Conservation (phyloP, 2,888 invertebrate species). For the Agrilus cyanescens region DNA sequence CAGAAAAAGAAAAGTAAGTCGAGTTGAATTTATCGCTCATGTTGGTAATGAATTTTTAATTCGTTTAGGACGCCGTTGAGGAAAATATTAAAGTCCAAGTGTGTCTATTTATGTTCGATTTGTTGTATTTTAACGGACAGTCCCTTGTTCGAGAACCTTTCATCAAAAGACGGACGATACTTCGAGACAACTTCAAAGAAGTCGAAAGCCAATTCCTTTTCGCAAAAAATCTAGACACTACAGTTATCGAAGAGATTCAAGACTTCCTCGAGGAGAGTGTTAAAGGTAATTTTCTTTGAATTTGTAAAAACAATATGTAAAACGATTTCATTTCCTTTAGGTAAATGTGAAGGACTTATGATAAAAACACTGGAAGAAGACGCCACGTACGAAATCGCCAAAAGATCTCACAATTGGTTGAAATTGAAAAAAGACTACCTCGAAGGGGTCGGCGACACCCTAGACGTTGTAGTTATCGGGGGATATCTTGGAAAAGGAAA, state of each 20-base stretch:
- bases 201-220: slow-evolving; percentile 76
- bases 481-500: slow-evolving; percentile 89
- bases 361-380: slow-evolving; percentile 84
- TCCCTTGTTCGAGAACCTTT: slow-evolving; percentile 73
- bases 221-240: slow-evolving; percentile 73
- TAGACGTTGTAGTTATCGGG: slow-evolving; percentile 93
- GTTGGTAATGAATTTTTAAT: slow-evolving; percentile 5
- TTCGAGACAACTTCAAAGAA: slow-evolving; percentile 59
- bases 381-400: slow-evolving; percentile 95
- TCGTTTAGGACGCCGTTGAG: slow-evolving; percentile 55
- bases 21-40: slow-evolving; percentile 1
- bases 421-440: slow-evolving; percentile 97
- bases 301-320: too few relatives aligned
- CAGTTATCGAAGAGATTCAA: slow-evolving; percentile 81
- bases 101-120: slow-evolving; percentile 93
- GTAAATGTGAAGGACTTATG: slow-evolving; percentile 98
- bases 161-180: slow-evolving; percentile 54
- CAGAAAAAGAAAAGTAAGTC: slow-evolving; percentile 78
- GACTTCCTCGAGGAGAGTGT: slow-evolving; percentile 90
- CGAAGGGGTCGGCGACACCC: slow-evolving; percentile 90
- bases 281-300: slow-evolving; percentile 45
- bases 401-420: slow-evolving; percentile 87
- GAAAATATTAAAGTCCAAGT: slow-evolving; percentile 65
- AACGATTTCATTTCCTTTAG: slow-evolving; percentile 32
- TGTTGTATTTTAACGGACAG: slow-evolving; percentile 82